These are phyloP conservation scores for Microctonus aethiopoides DNA, from an alignment of 2,888 invertebrate genomes.

Conservation along the genomic window DNA sequence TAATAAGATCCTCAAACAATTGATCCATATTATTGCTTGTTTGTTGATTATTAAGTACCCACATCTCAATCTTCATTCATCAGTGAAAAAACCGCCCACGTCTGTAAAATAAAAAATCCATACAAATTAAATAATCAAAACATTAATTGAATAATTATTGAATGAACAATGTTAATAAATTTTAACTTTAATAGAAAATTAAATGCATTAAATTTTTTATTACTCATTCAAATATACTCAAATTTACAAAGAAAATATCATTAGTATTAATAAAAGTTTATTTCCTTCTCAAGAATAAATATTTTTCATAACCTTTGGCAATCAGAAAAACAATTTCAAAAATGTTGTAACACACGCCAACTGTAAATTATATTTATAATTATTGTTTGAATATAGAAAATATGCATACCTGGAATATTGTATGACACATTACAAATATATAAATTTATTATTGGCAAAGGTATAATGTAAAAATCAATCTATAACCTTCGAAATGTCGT, in stretches of 20 bases:
- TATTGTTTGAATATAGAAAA: background rate
- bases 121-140: background rate
- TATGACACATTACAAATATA: no score
- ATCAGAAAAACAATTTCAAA: background rate
- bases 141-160: background rate
- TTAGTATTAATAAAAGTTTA: background rate
- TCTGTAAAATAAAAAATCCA: background rate
- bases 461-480: slow-evolving; percentile 20
- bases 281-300: background rate
- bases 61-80: slow-evolving; percentile 11
- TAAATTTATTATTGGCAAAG: slow-evolving; percentile 12
- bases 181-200: no score
- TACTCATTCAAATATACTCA: background rate
- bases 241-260: background rate
- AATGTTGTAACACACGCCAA: background rate
- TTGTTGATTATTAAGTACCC: slow-evolving; percentile 20
- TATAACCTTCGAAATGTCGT: slow-evolving; percentile 17
- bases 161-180: no score
- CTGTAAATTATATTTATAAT: background rate
- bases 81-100: background rate
- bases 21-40: slow-evolving; percentile 61
- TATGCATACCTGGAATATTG: background rate
- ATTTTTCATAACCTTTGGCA: slow-evolving; percentile 6
- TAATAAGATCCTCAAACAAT: slow-evolving; percentile 74
- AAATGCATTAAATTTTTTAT: no score